Evolutionary conservation across 2,797 vertebrate genomes (phyloP), one percentile per base, ranked within the genome.

Genomic region (Rhadinocentrus ornatus): DNA sequence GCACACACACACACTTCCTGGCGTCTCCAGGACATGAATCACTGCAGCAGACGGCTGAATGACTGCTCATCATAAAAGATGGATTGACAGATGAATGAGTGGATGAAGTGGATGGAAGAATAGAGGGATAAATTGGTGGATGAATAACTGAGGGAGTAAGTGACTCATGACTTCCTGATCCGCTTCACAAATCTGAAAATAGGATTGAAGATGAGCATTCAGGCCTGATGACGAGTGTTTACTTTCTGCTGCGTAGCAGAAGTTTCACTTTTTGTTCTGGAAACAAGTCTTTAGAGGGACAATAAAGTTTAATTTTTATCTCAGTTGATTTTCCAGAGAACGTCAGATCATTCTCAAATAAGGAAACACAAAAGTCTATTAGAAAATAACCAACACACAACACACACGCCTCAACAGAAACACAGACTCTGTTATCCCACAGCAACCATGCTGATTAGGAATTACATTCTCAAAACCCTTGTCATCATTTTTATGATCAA

Each of bases 121-220:
- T 67, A 66, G 39, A 29, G 24, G 55, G 71, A 64, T 77, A 41
- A 66, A 64, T 46, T 66, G 71, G 29, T 26, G 77, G 61, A 41
- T 54, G 78, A 69, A 66, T 66, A 65, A 65, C 13, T 1, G 60
- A n/a, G 68, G 75, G 69, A 79, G 80, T 57, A 72, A 52, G 46
- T 75, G 84, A 83, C 77, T 84, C 80, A 71, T 62, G 72, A 76
- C 80, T 75, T 82, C 81, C 82, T 76, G 86, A 83, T 80, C 79
- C 35, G 31, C 48, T 57, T 35, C 67, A 80, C 61, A 80, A 63
- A 86, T 81, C 70, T 59, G 68, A 60, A 78, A 76, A 85, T 50
- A 60, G 60, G 59, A 64, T 73, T 39, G 12, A 54, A 80, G 71
- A 73, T 15, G 70, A 80, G 72, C 57, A 46, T 79, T 77, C 69